These are phyloP conservation scores for Phaethornis superciliosus DNA, from an alignment of 2,113 vertebrate species.

Conservation along the genomic window DNA sequence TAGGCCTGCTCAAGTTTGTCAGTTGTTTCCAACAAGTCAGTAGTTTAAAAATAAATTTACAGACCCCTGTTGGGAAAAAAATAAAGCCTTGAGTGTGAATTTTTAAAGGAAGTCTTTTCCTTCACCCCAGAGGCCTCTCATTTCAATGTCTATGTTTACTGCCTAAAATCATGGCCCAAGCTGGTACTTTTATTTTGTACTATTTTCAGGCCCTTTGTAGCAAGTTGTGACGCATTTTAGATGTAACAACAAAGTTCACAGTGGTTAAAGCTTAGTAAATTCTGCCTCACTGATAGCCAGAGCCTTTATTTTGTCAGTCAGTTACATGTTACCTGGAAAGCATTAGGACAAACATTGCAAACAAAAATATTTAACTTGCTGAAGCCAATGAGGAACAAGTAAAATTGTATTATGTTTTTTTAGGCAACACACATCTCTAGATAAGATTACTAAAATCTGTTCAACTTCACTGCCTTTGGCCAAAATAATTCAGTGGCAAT, in stretches of 20 bases:
- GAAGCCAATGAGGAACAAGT: neutral
- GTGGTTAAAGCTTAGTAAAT: neutral
- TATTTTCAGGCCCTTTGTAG: neutral
- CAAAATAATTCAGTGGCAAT: neutral
- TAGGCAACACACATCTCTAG: neutral
- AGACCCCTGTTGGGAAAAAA: neutral
- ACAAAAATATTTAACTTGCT: slow-evolving; percentile 27
- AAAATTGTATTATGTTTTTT: neutral
- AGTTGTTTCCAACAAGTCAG: neutral
- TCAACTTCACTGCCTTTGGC: neutral
- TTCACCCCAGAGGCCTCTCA: fast-evolving
- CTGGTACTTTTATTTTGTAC: neutral
- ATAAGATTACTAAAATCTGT: neutral
- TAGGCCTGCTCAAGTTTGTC: neutral
- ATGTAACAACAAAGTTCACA: neutral
- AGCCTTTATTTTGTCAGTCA: neutral
- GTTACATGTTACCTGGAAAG: neutral
- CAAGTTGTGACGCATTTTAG: neutral
- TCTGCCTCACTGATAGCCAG: neutral
- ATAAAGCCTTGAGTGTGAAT: neutral
- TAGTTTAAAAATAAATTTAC: neutral
- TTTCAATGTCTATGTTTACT: neutral
- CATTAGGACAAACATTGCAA: fast-evolving
- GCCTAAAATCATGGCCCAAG: neutral
- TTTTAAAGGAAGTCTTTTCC: neutral